Base-by-base conservation (phyloP, 2,113 vertebrate species). In the Chauna torquata region DNA sequence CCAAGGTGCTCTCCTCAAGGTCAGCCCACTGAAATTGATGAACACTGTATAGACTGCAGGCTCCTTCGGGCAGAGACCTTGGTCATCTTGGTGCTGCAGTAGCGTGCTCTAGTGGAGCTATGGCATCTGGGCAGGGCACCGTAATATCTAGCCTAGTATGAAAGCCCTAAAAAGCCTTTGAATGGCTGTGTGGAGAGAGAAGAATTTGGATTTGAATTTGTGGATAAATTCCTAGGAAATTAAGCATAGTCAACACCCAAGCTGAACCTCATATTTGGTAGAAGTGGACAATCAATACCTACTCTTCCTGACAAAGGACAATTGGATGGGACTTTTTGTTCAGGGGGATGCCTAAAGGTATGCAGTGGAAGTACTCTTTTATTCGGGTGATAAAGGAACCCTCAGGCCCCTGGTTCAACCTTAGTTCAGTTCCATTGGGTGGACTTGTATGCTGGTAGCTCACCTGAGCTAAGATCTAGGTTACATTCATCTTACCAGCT, bases 1-100 rank as follows among this genome's bases (percentile, higher is more conserved):
- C 86, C 91, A 85, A 97, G 93, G 94, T 96, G 94, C 71, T 94
- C 84, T 91, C 65, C 70, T 87, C 92, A 94, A 95, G 95, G 96
- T 95, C 92, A 94, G 71, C 38, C 47, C 54, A 1, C 10, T 15
- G 64, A 64, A 36, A 65, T 2, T 78, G 65, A 52, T 49, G 69
- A 42, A 30, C 0, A 5, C 28, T 55, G 4, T 6, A 14, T 10
- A 58, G 44, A 15, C 77, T 75, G 14, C 0, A 2, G 76, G 42
- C 27, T 59, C 9, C 58, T 92, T 30, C 44, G 59, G 68, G 19
- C 42, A 55, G 62, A 77, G 75, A 36, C 5, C 62, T 38, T 2
- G 1, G 16, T 6, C 49, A 12, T 10, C 40, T 45, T 14, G 3
- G 40, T 32, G 59, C 23, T 30, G 49, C 22, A 62, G 66, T 5